These are phyloP conservation scores for Drosophila pseudotakahashii DNA, from an alignment of 2,888 invertebrate species.

Conservation along the genomic window DNA sequence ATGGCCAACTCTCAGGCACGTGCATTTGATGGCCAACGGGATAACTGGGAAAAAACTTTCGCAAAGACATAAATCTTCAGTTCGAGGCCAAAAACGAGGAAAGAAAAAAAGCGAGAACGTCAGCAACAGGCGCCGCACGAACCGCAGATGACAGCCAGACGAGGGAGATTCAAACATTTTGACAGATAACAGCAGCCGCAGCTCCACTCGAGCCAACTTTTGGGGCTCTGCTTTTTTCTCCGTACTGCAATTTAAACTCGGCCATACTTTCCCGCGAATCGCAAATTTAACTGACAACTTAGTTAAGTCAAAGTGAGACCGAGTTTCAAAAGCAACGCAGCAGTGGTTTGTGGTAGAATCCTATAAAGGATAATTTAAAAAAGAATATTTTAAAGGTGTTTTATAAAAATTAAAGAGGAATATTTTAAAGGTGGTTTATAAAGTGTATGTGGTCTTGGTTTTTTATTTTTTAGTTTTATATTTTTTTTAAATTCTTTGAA, in stretches of 20 bases:
- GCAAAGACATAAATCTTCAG: slow-evolving; percentile 67
- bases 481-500: too few relatives aligned
- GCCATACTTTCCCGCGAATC: not conserved
- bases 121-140: slow-evolving; percentile 66
- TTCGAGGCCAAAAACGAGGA: slow-evolving; percentile 42
- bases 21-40: slow-evolving; percentile 64
- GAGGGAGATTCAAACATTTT: slow-evolving; percentile 24
- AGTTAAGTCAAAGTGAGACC: not conserved
- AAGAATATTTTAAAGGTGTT: too few relatives aligned
- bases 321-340: not conserved
- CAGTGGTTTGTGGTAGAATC: not conserved
- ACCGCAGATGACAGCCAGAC: slow-evolving; percentile 30
- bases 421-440: too few relatives aligned
- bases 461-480: too few relatives aligned
- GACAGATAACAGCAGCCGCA: slow-evolving; percentile 19
- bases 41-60: slow-evolving; percentile 26
- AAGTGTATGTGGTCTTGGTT: too few relatives aligned
- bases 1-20: slow-evolving; percentile 56
- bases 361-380: not conserved
- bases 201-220: not conserved
- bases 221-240: not conserved
- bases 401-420: too few relatives aligned
- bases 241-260: not conserved
- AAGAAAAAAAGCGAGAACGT: slow-evolving; percentile 36
- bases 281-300: not conserved